Evolutionary conservation across 2,888 invertebrate genomes (phyloP).

Genomic region (Folsomia candida): DNA sequence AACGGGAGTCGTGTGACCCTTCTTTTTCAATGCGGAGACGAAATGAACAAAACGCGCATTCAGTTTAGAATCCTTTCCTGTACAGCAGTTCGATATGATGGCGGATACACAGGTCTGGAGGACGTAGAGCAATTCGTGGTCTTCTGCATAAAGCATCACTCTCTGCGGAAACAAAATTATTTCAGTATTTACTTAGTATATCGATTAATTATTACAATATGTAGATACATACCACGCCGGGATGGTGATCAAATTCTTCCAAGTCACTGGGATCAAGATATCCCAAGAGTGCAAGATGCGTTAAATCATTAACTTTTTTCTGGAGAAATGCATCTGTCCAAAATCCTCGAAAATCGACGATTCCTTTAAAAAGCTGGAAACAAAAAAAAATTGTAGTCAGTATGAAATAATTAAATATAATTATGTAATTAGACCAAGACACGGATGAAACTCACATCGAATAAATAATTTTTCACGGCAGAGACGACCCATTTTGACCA

Average conservation of each 20-base stretch:
- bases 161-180: constrained; percentile 19
- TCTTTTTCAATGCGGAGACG: not conserved
- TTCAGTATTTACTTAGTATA: not conserved
- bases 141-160: constrained; percentile 26
- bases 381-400: not conserved
- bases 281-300: constrained; percentile 22
- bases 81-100: not conserved
- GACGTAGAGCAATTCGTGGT: constrained; percentile 1
- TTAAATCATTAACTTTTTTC: constrained; percentile 24
- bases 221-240: constrained; percentile 20
- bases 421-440: not conserved
- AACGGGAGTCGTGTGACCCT: constrained; percentile 2
- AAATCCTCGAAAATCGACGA: constrained; percentile 15
- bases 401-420: not conserved
- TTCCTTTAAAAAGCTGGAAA: constrained; percentile 27
- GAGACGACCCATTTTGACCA: constrained; percentile 5
- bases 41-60: constrained; percentile 13
- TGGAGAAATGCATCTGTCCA: constrained; percentile 26
- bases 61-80: constrained; percentile 17
- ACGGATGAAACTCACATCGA: constrained; percentile 21
- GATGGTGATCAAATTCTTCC: constrained; percentile 24
- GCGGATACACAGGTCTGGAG: constrained; percentile 25
- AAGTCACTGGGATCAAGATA: constrained; percentile 10
- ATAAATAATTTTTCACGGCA: constrained; percentile 16
- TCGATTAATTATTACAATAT: not conserved